Evolutionary conservation across 1,140 invertebrate genomes (phyloP).

Genomic region (Cotesia glomerata): DNA sequence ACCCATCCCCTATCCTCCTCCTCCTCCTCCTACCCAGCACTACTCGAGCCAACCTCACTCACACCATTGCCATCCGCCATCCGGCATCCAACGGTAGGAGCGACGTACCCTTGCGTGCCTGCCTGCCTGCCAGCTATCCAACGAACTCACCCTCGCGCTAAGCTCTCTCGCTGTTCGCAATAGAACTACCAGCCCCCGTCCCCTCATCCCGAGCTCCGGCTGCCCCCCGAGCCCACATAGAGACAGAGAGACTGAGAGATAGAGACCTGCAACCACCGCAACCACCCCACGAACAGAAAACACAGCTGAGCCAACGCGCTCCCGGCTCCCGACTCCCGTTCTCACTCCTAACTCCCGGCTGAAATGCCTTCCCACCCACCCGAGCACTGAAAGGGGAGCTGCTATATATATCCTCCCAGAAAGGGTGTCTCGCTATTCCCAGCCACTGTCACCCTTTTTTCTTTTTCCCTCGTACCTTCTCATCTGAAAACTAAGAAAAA

Average conservation of each 20-base stretch:
- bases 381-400: conserved; percentile 23
- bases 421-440: conserved; percentile 26
- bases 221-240: conserved; percentile 2
- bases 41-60: conserved; percentile 31
- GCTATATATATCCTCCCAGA: not conserved
- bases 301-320: conserved; percentile 42
- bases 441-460: conserved; percentile 28
- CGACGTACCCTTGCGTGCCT: conserved; percentile 37
- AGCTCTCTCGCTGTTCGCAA: too few relatives aligned
- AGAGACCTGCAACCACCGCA: conserved; percentile 38
- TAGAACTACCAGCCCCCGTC: not conserved
- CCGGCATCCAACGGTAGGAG: too few relatives aligned
- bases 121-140: conserved; percentile 29
- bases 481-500: conserved; percentile 23
- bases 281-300: conserved; percentile 41
- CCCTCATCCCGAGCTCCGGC: conserved; percentile 12
- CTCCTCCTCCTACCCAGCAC: not conserved
- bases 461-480: conserved; percentile 15
- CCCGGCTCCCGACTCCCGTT: conserved; percentile 11
- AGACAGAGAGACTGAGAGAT: conserved; percentile 18
- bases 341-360: conserved; percentile 8
- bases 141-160: conserved; percentile 23
- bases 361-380: conserved; percentile 35
- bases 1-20: conserved; percentile 26
- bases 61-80: conserved; percentile 15